A percentile compares a stretch with the other conserved stretches of the same genome.
These are phyloP conservation scores for Sphaerophoria rueppellii DNA, from an alignment of 2,888 invertebrate species.

Conservation along the genomic window DNA sequence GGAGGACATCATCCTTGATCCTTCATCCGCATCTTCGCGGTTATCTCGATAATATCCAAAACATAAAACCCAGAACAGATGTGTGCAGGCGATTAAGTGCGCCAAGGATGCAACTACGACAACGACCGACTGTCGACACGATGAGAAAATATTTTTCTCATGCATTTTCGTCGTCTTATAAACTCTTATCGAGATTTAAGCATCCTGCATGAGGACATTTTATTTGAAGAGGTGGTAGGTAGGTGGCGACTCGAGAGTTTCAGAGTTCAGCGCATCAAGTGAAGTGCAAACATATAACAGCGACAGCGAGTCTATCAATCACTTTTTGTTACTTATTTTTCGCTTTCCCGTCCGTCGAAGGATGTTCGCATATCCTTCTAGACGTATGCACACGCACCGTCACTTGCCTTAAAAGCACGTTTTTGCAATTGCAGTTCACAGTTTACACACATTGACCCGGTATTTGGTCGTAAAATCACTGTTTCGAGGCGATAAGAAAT, in stretches of 20 bases:
- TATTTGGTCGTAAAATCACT: slow-evolving; percentile 58
- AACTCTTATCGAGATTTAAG: slow-evolving; percentile 47
- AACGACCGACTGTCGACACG: not conserved
- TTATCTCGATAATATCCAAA: not conserved
- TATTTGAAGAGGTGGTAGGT: slow-evolving; percentile 8
- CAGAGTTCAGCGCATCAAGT: slow-evolving; percentile 62
- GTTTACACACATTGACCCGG: slow-evolving; percentile 50
- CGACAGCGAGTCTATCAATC: slow-evolving; percentile 66
- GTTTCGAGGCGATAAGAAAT: slow-evolving; percentile 65
- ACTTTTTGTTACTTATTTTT: slow-evolving; percentile 48
- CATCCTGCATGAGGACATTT: slow-evolving; percentile 50
- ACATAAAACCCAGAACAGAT: slow-evolving; percentile 39
- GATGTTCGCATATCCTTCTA: not conserved
- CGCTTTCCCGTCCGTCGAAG: slow-evolving; percentile 28
- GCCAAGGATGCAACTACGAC: slow-evolving; percentile 53
- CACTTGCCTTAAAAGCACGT: slow-evolving; percentile 12
- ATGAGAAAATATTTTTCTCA: slow-evolving; percentile 40
- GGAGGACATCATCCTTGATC: slow-evolving; percentile 32
- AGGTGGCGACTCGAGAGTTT: not conserved
- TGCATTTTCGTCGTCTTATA: slow-evolving; percentile 38
- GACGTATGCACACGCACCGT: slow-evolving; percentile 32
- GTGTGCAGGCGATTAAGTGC: slow-evolving; percentile 61
- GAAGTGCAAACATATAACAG: slow-evolving; percentile 57
- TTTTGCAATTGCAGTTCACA: slow-evolving; percentile 12
- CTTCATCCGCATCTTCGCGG: slow-evolving; percentile 21